Percentiles rank a stretch among this genome's conserved stretches.
phyloP scores from a whole-genome alignment of 2,888 invertebrate species.

The Lutraria lutraria region DNA sequence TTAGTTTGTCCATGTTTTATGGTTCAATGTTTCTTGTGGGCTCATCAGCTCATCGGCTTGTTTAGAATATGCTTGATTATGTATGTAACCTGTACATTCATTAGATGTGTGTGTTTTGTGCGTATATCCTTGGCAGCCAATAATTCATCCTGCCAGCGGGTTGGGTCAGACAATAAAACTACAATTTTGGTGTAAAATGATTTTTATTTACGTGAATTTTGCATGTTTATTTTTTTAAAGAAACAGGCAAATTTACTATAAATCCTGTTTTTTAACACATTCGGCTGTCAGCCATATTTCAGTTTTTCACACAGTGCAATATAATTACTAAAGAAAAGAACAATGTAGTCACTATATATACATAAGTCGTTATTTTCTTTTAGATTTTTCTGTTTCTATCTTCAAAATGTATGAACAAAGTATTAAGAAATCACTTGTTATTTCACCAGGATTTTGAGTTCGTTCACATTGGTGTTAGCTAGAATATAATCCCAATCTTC shows the following conservation, averaged over 20 bases:
- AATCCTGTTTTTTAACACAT: not conserved
- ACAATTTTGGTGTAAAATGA: constrained; percentile 9
- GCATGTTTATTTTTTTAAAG: not conserved
- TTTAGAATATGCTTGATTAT: no score
- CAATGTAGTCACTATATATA: not conserved
- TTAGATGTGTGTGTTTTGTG: no score
- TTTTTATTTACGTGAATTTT: constrained; percentile 11
- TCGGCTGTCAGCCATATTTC: not conserved
- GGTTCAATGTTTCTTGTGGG: no score
- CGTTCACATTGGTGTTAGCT: no score
- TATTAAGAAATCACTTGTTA: not conserved
- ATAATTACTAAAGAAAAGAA: not conserved
- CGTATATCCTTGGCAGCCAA: no score
- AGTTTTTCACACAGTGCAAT: not conserved
- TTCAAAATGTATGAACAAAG: not conserved
- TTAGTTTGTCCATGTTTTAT: no score
- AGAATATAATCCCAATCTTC: no score
- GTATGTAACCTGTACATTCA: no score
- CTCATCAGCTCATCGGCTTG: no score
- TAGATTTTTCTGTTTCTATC: not conserved
- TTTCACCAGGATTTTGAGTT: not conserved
- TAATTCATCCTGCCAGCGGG: no score
- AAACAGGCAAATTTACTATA: not conserved
- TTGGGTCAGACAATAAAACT: not conserved
- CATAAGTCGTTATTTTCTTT: not conserved